Evolutionary conservation across 2,113 vertebrate genomes (phyloP).

Genomic region (Oostethus manadensis): DNA sequence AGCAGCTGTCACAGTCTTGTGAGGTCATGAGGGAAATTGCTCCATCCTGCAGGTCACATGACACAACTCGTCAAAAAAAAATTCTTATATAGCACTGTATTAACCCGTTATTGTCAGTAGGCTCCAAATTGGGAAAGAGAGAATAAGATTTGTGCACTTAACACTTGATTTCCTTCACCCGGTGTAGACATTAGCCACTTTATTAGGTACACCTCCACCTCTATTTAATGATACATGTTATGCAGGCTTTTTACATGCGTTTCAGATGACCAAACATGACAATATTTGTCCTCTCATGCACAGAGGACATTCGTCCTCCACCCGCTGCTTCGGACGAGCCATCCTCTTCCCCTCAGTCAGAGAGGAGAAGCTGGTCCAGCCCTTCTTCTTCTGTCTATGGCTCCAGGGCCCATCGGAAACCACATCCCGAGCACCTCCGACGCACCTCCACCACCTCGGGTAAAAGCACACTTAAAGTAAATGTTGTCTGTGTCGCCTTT

Average conservation of each 20-base stretch:
- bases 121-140: no score
- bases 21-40: conserved; percentile 41
- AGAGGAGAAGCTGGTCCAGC: conserved; percentile 81
- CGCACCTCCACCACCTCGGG: conserved; percentile 82
- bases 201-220: background rate
- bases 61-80: conserved; percentile 2
- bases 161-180: no score
- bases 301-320: conserved; percentile 77
- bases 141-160: no score
- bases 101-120: background rate
- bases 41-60: conserved; percentile 21
- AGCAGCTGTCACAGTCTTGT: conserved; percentile 15
- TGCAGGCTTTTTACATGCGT: no score
- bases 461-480: conserved; percentile 49
- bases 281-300: background rate
- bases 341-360: conserved; percentile 71
- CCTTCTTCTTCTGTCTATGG: conserved; percentile 76
- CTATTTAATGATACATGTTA: no score
- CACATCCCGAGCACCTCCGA: conserved; percentile 75
- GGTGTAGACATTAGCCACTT: background rate
- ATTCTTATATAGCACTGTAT: background rate
- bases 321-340: conserved; percentile 61
- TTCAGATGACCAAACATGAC: background rate
- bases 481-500: background rate
- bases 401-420: conserved; percentile 76